Evolutionary conservation across 1,140 invertebrate species (phyloP), one percentile per base, ranked within the genome.

Genomic region (Myzus persicae): DNA sequence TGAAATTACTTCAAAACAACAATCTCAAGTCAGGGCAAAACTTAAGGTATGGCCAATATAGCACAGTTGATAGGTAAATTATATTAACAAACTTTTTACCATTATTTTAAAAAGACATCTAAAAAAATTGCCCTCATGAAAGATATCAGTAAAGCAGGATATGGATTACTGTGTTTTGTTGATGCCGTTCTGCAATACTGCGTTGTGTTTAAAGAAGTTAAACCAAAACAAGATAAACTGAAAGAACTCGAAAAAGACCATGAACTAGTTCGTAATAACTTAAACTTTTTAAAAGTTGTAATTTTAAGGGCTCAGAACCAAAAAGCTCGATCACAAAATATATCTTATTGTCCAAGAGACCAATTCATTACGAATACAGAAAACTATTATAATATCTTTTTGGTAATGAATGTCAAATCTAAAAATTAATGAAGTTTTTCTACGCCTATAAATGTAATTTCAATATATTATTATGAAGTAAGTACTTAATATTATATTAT

Each of bases 181-280:
- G 96, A 97, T 46, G 98, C 98, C 38, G 98, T 99, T 0, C 95
- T 98, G 82, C 97, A 97, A 67, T 99, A 98, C 95, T 98, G 97
- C 94, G 96, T 96, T 1, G 97, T 99, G 1, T 98, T 96, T 94
- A 97, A 96, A 94, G 97, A 98, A 95, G 97, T 97, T 94, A 98
- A 98, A 95, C 98, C 98, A 0, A 99, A 99, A 95, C 97, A 97
- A 94, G 98, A 99, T 48, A 97, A 97, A 95, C 97, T 98, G 1
- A 96, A 97, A 93, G 96, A 95, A 84, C 95, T 99, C 22, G 97
- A 98, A 94, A 96, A 95, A 42, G 97, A 98, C 44, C 94, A 94
- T 82, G 94, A 95, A 93, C 92, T 94, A 42, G 94, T 94, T 91
- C 90, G 93, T 91, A 89, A 14, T 94, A 46, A 48, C 36, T 54